Evolutionary conservation across 1,140 invertebrate species (phyloP), one percentile per base, ranked within the genome.

Genomic region (Diabrotica virgifera): DNA sequence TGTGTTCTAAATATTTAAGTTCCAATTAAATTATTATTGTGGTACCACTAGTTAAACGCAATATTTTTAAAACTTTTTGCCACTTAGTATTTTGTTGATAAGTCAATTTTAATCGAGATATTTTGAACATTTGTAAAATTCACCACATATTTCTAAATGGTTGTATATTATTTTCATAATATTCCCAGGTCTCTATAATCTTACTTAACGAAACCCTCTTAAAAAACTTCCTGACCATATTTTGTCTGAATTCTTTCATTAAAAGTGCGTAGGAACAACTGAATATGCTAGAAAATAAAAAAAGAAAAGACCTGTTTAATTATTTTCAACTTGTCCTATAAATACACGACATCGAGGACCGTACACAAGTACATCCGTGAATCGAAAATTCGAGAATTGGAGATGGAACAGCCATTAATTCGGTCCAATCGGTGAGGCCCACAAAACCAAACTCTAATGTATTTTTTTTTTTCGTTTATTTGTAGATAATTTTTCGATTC

Each of bases 251-350:
- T 46, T 24, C 38, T 52, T 50, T 40, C 35, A 35, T 37, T 61
- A 61, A 40, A 61, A 50, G 59, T 61, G 59, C 59, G 46, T 61
- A 51, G 59, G 24, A 61, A 61, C 50, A 61, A 61, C 24, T 24
- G 24, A 24, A 24, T 24, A 24, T 24, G 24, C 24, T 24, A 24
- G 24, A 24, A 24, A 24, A 24, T 52, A 61, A 60, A 61, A 37
- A 61, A 61, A 52, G 51, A 14, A 50, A 61, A 61, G 59, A 61
- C 59, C 51, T 52, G 59, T 61, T 61, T 61, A 61, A 61, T 61
- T 61, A 61, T 61, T 61, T 61, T 50, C 59, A 61, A 61, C 40
- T 61, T 61, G 59, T 61, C 59, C 59, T 61, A 61, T 61, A 61
- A 61, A 61, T 61, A 61, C 50, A 37, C 24, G 24, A 24, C 24